Percentiles rank a stretch among this genome's conserved stretches.
Evolutionary conservation across 1,140 invertebrate genomes (phyloP).

Genomic region (Lordiphosa mommai): DNA sequence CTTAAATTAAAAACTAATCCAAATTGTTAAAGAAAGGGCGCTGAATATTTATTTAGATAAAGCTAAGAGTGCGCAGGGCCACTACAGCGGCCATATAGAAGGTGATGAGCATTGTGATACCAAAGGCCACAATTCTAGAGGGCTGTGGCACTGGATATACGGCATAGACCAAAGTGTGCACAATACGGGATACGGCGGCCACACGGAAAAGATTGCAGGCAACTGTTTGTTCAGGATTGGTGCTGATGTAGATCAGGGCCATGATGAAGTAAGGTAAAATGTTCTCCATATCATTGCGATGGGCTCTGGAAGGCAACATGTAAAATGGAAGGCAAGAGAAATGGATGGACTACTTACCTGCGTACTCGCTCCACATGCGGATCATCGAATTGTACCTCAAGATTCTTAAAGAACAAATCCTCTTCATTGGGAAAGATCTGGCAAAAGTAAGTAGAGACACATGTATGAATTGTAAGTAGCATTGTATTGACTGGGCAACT

Average conservation of each 20-base stretch:
- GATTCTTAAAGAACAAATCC: conserved; percentile 71
- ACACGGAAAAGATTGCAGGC: conserved; percentile 82
- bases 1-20: conserved; percentile 49
- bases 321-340: neutral
- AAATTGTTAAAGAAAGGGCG: conserved; percentile 11
- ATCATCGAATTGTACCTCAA: conserved; percentile 71
- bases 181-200: conserved; percentile 82
- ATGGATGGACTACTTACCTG: conserved; percentile 35
- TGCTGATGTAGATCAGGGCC: conserved; percentile 83
- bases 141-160: conserved; percentile 82
- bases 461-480: too few species aligned
- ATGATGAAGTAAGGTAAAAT: conserved; percentile 84
- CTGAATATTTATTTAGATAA: conserved; percentile 35
- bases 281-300: conserved; percentile 87
- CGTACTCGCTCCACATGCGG: conserved; percentile 73
- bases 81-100: conserved; percentile 81
- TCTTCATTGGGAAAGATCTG: conserved; percentile 73
- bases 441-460: conserved; percentile 7
- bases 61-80: conserved; percentile 54
- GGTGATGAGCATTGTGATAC: conserved; percentile 80
- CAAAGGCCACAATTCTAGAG: conserved; percentile 81
- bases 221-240: conserved; percentile 80
- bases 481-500: too few species aligned
- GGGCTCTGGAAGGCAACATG: conserved; percentile 81
- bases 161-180: conserved; percentile 84